Evolutionary conservation across 2,113 vertebrate species (phyloP).

Genomic region (Catharus fuscescens): DNA sequence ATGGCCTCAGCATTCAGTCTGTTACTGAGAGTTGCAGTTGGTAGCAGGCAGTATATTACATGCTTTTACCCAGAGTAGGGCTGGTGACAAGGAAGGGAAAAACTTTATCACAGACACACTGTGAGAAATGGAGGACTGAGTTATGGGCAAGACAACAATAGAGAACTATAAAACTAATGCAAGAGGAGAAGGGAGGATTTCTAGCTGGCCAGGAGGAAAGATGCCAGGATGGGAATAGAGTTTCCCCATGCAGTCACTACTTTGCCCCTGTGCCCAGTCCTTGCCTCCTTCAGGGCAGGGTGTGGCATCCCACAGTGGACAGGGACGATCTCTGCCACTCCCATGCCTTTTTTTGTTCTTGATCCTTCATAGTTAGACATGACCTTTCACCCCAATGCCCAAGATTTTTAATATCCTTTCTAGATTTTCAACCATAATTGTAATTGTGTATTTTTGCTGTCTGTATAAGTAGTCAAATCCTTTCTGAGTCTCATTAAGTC

Average conservation of each 20-base stretch:
- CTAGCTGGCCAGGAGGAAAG: neutral
- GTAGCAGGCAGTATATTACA: constrained; percentile 24
- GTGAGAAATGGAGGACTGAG: neutral
- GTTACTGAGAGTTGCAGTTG: neutral
- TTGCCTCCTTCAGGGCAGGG: neutral
- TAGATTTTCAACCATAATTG: neutral
- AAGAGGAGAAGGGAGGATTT: neutral
- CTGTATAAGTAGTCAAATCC: neutral
- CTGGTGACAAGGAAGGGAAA: neutral
- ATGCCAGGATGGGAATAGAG: neutral
- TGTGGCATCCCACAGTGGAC: neutral
- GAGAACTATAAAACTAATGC: neutral
- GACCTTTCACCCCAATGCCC: neutral
- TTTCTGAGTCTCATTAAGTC: neutral
- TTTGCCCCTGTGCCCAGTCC: neutral
- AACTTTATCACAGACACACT: constrained; percentile 2
- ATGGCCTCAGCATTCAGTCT: neutral
- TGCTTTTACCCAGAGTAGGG: constrained; percentile 9
- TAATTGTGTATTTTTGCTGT: neutral
- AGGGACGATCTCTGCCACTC: neutral
- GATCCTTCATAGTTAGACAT: neutral
- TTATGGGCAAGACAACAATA: neutral
- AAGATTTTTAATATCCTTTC: neutral
- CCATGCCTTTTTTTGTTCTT: neutral
- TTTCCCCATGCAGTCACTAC: fast-evolving